A percentile compares a stretch with the other conserved stretches of the same genome.
Evolutionary conservation across 2,113 vertebrate genomes (phyloP).

Genomic region (Neolamprologus kungweensis): DNA sequence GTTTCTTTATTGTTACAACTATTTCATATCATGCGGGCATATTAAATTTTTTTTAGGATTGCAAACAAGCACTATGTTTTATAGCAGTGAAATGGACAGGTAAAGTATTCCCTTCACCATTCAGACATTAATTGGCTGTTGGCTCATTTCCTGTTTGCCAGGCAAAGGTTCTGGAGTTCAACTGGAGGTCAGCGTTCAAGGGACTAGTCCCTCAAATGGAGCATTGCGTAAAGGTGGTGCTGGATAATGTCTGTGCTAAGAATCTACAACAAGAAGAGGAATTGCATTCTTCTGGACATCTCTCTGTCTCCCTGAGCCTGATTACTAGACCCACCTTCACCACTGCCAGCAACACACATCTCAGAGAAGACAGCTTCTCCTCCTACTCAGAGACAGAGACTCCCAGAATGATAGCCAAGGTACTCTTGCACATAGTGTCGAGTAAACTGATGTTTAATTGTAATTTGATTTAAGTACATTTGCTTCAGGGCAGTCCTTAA

Average conservation of each 20-base stretch:
- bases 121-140: background rate
- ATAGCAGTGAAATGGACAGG: background rate
- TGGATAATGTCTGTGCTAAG: slow-evolving; percentile 79
- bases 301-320: slow-evolving; percentile 43
- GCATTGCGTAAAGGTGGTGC: slow-evolving; percentile 77
- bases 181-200: slow-evolving; percentile 85
- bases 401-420: slow-evolving; percentile 86
- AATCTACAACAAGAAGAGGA: slow-evolving; percentile 80
- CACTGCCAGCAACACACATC: slow-evolving; percentile 47
- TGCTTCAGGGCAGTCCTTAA: background rate
- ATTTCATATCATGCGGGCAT: background rate
- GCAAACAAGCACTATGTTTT: background rate
- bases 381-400: slow-evolving; percentile 70
- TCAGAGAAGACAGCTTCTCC: slow-evolving; percentile 58
- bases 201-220: slow-evolving; percentile 78
- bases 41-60: background rate
- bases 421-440: slow-evolving; percentile 41
- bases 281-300: slow-evolving; percentile 62
- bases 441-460: background rate
- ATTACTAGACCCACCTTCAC: slow-evolving; percentile 22
- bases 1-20: background rate
- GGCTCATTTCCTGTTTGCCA: slow-evolving; percentile 39
- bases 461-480: background rate
- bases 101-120: background rate
- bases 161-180: slow-evolving; percentile 77